Evolutionary conservation across 2,797 vertebrate species (phyloP).

Genomic region (Phalanger gymnotis): DNA sequence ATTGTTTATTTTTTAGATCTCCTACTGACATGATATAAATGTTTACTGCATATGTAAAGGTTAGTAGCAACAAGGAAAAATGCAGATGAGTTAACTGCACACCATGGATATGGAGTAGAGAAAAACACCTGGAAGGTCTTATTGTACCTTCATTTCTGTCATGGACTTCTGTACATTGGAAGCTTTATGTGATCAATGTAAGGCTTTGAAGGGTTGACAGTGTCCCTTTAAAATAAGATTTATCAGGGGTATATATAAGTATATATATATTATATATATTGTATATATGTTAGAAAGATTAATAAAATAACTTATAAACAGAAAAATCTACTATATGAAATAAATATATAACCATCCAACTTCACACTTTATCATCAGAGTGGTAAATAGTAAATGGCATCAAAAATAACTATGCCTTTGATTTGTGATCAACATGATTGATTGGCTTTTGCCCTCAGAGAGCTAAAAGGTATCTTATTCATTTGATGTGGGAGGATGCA

Average conservation of each 20-base stretch:
- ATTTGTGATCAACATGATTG: slow-evolving; percentile 83
- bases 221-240: slow-evolving; percentile 85
- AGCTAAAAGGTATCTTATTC: slow-evolving; percentile 77
- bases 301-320: slow-evolving; percentile 88
- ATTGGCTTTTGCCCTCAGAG: slow-evolving; percentile 83
- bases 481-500: slow-evolving; percentile 71
- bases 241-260: slow-evolving; percentile 87
- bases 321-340: slow-evolving; percentile 85
- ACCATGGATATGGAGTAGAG: slow-evolving; percentile 75
- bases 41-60: slow-evolving; percentile 73
- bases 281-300: slow-evolving; percentile 87
- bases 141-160: slow-evolving; percentile 76
- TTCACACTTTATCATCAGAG: slow-evolving; percentile 85
- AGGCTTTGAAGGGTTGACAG: slow-evolving; percentile 82
- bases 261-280: slow-evolving; percentile 81
- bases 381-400: slow-evolving; percentile 83
- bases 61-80: slow-evolving; percentile 75
- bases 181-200: slow-evolving; percentile 79
- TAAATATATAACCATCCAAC: slow-evolving; percentile 84
- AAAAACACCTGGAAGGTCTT: slow-evolving; percentile 71
- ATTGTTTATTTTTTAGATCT: slow-evolving; percentile 65
- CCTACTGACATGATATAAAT: slow-evolving; percentile 83
- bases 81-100: slow-evolving; percentile 76
- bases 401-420: slow-evolving; percentile 80
- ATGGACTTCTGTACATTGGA: slow-evolving; percentile 70